phyloP scores from a whole-genome alignment of 2,797 vertebrate species.

The Channallabes apus region DNA sequence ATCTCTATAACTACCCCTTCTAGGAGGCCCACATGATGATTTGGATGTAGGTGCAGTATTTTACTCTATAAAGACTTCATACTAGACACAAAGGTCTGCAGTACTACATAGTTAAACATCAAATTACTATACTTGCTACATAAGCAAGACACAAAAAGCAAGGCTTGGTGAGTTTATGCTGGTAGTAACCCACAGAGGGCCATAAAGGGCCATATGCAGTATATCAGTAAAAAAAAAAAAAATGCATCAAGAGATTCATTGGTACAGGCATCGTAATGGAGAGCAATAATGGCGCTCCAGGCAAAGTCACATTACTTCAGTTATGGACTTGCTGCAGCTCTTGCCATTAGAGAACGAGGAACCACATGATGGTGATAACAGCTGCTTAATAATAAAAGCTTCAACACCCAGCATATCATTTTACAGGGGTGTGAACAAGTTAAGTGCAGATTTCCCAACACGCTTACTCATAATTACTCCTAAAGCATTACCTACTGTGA shows the following conservation, averaged over 20 bases:
- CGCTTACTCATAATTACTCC: slow-evolving; percentile 25
- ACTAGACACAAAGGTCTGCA: slow-evolving; percentile 1
- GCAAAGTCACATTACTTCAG: slow-evolving; percentile 28
- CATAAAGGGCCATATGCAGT: slow-evolving; percentile 30
- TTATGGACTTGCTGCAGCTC: slow-evolving; percentile 32
- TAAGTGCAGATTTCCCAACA: slow-evolving; percentile 42
- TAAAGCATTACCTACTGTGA: neutral
- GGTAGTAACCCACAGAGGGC: slow-evolving; percentile 25
- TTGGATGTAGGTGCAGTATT: neutral
- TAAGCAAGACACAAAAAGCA: neutral
- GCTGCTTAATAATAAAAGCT: slow-evolving; percentile 42
- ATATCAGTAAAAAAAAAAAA: slow-evolving; percentile 30
- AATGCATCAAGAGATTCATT: slow-evolving; percentile 12
- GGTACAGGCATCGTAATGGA: slow-evolving; percentile 29
- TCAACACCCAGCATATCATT: slow-evolving; percentile 37
- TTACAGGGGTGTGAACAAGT: slow-evolving; percentile 47
- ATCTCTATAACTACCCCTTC: neutral
- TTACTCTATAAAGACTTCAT: neutral
- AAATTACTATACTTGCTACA: slow-evolving; percentile 1
- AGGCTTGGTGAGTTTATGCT: neutral
- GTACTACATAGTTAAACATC: neutral
- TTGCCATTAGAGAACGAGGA: slow-evolving; percentile 31
- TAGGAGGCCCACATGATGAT: neutral
- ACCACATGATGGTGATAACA: slow-evolving; percentile 18
- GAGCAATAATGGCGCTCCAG: slow-evolving; percentile 34